phyloP scores from a whole-genome alignment of 2,113 vertebrate species.

The Lophotis ruficrista region DNA sequence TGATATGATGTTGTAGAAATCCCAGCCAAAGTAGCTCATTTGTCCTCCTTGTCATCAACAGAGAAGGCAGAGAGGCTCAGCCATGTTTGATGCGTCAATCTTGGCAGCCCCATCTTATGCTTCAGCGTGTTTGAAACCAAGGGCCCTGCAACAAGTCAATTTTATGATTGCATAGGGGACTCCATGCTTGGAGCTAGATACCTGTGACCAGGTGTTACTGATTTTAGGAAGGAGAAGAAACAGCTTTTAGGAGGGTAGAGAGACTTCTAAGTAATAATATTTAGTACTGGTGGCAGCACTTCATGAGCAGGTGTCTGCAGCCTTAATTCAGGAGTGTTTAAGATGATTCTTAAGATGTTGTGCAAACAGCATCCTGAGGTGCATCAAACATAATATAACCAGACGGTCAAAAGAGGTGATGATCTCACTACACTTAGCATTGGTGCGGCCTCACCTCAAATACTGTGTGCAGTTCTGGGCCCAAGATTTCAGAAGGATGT shows the following conservation, averaged over 20 bases:
- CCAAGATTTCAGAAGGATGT: background rate
- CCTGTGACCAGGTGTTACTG: background rate
- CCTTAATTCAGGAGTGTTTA: background rate
- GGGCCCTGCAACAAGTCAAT: background rate
- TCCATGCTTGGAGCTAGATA: background rate
- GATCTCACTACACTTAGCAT: background rate
- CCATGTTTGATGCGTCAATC: background rate
- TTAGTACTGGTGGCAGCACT: background rate
- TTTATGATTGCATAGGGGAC: background rate
- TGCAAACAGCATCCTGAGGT: background rate
- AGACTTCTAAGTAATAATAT: background rate
- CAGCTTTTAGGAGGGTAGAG: background rate
- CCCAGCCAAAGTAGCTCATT: background rate
- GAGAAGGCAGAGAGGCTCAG: background rate
- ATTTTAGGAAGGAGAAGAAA: background rate
- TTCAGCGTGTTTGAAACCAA: background rate
- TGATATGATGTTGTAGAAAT: background rate
- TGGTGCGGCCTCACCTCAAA: background rate
- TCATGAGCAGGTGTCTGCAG: background rate
- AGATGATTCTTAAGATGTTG: background rate
- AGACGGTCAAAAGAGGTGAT: background rate
- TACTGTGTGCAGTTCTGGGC: rapidly evolving
- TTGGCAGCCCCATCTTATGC: background rate
- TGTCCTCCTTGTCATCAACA: background rate
- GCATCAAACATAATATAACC: background rate